Conservation (phyloP, 2,888 invertebrate species). For the Glyphotaelius pellucidus region DNA sequence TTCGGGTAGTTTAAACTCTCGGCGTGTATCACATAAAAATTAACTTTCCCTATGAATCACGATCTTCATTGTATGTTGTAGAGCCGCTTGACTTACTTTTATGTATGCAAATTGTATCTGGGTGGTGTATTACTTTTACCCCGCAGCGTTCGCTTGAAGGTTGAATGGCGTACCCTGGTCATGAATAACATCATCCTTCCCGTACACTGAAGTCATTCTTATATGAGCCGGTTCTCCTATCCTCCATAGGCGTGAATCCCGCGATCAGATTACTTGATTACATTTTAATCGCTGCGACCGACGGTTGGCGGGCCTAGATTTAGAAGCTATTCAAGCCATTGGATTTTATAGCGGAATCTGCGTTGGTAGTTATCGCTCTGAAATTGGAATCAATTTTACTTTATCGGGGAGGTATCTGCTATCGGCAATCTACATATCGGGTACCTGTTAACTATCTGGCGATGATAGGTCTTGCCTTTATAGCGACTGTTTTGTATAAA, state of each 20-base stretch:
- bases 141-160: background rate
- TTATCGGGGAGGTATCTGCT: background rate
- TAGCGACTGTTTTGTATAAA: background rate
- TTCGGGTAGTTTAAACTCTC: too few relatives aligned
- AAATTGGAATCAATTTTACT: conserved; percentile 30
- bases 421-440: background rate
- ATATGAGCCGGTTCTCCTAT: background rate
- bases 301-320: conserved; percentile 25
- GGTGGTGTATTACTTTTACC: background rate
- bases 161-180: background rate
- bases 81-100: background rate
- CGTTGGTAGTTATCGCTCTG: conserved; percentile 27
- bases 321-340: conserved; percentile 33
- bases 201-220: background rate
- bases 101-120: background rate
- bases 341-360: conserved; percentile 36
- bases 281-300: conserved; percentile 27
- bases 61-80: too few relatives aligned
- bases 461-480: background rate
- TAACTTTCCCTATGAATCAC: too few relatives aligned
- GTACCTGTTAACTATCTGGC: background rate
- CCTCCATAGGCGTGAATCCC: conserved; percentile 21
- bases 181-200: conserved; percentile 2
- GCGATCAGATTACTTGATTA: conserved; percentile 39
- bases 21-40: too few relatives aligned